phyloP scores from a whole-genome alignment of 2,888 invertebrate genomes.

The Spodoptera exigua region DNA sequence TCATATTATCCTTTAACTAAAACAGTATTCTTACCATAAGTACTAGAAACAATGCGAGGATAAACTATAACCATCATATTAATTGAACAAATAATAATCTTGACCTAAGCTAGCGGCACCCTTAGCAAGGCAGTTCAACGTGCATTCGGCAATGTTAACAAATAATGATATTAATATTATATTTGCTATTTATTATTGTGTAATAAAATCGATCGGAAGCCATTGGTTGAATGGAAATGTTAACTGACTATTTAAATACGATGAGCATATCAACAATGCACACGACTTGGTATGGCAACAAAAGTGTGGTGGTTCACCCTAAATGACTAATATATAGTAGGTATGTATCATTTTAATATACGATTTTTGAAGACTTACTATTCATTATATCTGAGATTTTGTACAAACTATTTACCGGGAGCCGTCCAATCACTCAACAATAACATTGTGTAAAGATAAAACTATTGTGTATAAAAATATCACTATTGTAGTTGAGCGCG shows the following conservation, averaged over 20 bases:
- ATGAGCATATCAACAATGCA: constrained; percentile 41
- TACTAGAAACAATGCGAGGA: constrained; percentile 26
- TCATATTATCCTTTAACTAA: background rate
- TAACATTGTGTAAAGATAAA: constrained; percentile 88
- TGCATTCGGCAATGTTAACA: constrained; percentile 30
- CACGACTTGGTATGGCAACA: constrained; percentile 53
- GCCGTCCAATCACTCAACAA: constrained; percentile 87
- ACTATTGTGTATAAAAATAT: constrained; percentile 89
- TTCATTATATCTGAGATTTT: constrained; percentile 77
- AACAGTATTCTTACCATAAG: constrained; percentile 10
- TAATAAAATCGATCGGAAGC: constrained; percentile 49
- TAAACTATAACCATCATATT: constrained; percentile 24
- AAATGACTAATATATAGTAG: constrained; percentile 59
- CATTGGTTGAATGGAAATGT: constrained; percentile 39
- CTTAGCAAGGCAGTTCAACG: constrained; percentile 30
- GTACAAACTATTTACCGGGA: constrained; percentile 87
- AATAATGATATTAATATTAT: constrained; percentile 24
- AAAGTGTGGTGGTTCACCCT: constrained; percentile 51
- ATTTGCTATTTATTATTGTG: constrained; percentile 39
- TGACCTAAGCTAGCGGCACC: constrained; percentile 37
- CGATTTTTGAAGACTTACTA: constrained; percentile 75
- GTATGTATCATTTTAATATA: constrained; percentile 62
- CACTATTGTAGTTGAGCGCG: constrained; percentile 80
- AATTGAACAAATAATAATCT: constrained; percentile 19
- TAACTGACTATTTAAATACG: constrained; percentile 26